Evolutionary conservation across 1,140 invertebrate genomes (phyloP), one percentile per base, ranked within the genome.

Genomic region (Euschistus heros): DNA sequence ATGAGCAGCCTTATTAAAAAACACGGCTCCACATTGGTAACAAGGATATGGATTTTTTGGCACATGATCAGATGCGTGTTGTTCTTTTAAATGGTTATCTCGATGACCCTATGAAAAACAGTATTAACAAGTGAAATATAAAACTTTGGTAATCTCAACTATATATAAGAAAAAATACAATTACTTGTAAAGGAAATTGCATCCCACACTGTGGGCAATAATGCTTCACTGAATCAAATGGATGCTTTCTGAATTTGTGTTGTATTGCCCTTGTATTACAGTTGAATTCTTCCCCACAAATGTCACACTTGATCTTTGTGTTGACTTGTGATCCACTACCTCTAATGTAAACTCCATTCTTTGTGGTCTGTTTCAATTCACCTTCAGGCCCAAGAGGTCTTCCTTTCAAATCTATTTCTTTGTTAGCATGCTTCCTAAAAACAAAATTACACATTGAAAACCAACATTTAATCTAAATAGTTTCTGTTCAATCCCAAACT

Each of bases 191-290:
- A 33, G 84, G 83, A 74, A 86, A 86, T 62, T 84, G 82, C 77
- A 82, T 84, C 6, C 84, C 84, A 74, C 84, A 86, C 74, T 80
- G 81, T 13, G 79, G 76, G 64, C 84, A 86, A 72, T 83, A 85
- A 73, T 84, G 80, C 72, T 85, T 85, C 2, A 79, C 74, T 24
- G 78, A 78, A 66, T 80, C 80, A 64, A 83, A 79, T 15, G 82
- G 82, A 73, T 86, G 84, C 54, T 81, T 76, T 71, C 81, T 83
- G 71, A 83, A 85, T 72, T 84, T 83, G 73, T 86, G 84, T 66
- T 82, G 80, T 66, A 86, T 85, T 1, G 84, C 83, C 65, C 63
- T 68, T 0, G 82, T 82, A 62, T 83, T 81, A 5, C 79, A 80
- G 17, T 79, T 77, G 70, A 86, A 86, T 54, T 76, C 71, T 73